These are phyloP conservation scores for Lysandra coridon DNA, from an alignment of 2,888 invertebrate species.

Conservation along the genomic window DNA sequence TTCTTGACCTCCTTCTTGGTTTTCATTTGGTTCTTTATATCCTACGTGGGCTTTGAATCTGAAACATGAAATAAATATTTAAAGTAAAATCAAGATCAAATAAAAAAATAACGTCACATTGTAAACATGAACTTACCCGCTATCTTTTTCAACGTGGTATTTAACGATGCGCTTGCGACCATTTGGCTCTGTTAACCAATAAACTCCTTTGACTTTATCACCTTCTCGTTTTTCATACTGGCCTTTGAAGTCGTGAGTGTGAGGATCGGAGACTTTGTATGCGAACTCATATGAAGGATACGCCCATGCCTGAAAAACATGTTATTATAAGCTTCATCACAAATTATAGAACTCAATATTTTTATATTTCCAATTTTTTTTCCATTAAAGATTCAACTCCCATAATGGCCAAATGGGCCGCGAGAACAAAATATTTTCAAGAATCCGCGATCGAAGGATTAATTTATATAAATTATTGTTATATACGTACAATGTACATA, in stretches of 20 bases:
- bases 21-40: conserved; percentile 41
- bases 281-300: conserved; percentile 78
- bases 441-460: not conserved
- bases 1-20: conserved; percentile 37
- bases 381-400: no score
- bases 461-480: not conserved
- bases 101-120: not conserved
- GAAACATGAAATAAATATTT: conserved; percentile 32
- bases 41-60: conserved; percentile 46
- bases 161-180: conserved; percentile 75
- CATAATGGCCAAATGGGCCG: no score
- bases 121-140: conserved; percentile 58
- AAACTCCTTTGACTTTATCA: conserved; percentile 74
- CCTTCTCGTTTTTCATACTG: conserved; percentile 75
- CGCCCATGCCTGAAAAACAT: conserved; percentile 58
- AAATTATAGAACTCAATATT: not conserved
- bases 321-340: not conserved
- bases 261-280: conserved; percentile 78
- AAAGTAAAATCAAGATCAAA: not conserved
- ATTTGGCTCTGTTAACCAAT: conserved; percentile 77
- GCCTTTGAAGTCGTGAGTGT: conserved; percentile 78
- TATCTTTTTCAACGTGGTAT: conserved; percentile 75
- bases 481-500: not conserved
- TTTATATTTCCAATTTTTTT: not conserved
- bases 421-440: no score